Evolutionary conservation across 2,888 invertebrate genomes (phyloP).

Genomic region (Leptinotarsa tumamoca): DNA sequence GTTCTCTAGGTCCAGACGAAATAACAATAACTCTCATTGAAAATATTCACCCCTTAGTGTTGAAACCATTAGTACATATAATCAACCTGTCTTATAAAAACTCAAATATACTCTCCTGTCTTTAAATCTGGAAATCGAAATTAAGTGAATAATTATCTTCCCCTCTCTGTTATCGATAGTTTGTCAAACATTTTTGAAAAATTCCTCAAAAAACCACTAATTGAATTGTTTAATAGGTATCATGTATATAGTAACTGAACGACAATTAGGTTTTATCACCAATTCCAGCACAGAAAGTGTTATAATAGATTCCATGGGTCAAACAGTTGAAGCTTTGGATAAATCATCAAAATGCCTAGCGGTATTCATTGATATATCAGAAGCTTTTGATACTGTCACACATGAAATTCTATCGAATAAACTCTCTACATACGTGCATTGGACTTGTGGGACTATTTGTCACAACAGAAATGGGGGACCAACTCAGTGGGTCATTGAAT

Average conservation of each 20-base stretch:
- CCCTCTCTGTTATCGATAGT: too few relatives aligned
- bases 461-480: background rate
- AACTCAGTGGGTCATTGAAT: background rate
- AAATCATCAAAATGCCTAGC: background rate
- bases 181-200: too few relatives aligned
- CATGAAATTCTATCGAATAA: background rate
- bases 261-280: background rate
- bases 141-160: too few relatives aligned
- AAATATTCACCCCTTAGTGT: too few relatives aligned
- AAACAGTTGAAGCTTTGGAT: background rate
- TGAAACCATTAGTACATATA: too few relatives aligned
- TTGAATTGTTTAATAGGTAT: too few relatives aligned
- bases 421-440: background rate
- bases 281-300: background rate
- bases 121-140: too few relatives aligned
- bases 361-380: background rate
- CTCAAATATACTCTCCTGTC: too few relatives aligned
- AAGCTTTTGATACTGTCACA: slow-evolving; percentile 1
- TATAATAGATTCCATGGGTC: background rate
- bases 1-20: too few relatives aligned
- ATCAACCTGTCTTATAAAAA: too few relatives aligned
- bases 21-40: too few relatives aligned
- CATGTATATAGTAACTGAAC: background rate
- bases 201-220: too few relatives aligned
- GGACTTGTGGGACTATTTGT: background rate